phyloP scores from a whole-genome alignment of 2,888 invertebrate species.

The Melanostoma scalare region DNA sequence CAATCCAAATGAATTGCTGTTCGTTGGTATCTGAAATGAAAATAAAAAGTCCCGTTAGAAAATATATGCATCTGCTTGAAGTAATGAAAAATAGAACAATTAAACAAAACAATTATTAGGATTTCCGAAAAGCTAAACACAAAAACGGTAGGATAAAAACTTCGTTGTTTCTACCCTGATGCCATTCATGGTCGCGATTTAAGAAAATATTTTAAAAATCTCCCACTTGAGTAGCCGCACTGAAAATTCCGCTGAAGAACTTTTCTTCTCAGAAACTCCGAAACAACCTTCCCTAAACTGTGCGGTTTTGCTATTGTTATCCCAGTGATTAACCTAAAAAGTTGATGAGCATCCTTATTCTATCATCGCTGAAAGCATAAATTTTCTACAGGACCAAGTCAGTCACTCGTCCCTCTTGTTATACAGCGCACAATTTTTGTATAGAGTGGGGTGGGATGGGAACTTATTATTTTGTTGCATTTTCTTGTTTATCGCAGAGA shows the following conservation, averaged over 20 bases:
- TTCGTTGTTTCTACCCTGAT: background rate
- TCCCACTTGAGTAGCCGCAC: constrained; percentile 56
- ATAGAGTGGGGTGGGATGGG: background rate
- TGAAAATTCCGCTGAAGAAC: constrained; percentile 34
- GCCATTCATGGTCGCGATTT: constrained; percentile 19
- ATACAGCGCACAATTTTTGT: background rate
- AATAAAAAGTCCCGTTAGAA: constrained; percentile 2
- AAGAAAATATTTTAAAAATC: constrained; percentile 53
- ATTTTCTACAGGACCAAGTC: constrained; percentile 25
- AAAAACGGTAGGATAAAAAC: constrained; percentile 4
- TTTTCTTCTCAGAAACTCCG: background rate
- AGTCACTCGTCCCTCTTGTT: background rate
- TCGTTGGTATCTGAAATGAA: constrained; percentile 52
- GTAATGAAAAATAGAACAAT: constrained; percentile 7
- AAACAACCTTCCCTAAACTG: constrained; percentile 22
- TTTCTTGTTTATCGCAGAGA: constrained; percentile 28
- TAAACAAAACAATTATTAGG: background rate
- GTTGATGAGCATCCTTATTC: constrained; percentile 68
- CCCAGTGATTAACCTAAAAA: constrained; percentile 63
- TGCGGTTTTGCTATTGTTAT: constrained; percentile 55
- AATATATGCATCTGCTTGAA: background rate
- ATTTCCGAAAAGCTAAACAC: constrained; percentile 3
- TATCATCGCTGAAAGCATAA: constrained; percentile 45
- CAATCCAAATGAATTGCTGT: constrained; percentile 38
- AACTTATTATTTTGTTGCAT: constrained; percentile 24